Conservation (phyloP, 2,888 invertebrate species). For the Bellardia bayeri region DNA sequence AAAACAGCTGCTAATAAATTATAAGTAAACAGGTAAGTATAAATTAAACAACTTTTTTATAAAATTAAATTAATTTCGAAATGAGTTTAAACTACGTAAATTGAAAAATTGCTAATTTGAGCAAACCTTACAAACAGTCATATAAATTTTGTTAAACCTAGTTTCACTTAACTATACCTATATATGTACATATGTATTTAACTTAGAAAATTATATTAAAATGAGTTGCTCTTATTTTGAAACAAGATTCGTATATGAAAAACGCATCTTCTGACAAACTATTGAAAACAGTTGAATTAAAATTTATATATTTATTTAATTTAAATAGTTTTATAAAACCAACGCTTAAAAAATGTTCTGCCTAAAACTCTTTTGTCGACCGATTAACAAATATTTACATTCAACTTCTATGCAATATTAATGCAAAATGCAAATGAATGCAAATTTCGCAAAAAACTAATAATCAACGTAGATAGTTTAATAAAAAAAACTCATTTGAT, state of each 20-base stretch:
- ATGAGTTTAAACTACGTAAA: background rate
- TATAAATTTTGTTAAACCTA: too few relatives aligned
- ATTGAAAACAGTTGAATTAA: too few relatives aligned
- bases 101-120: too few relatives aligned
- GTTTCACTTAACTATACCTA: too few relatives aligned
- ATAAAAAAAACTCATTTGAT: constrained; percentile 50
- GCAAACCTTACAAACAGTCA: too few relatives aligned
- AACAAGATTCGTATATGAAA: too few relatives aligned
- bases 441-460: constrained; percentile 36
- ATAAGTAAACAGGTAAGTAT: background rate
- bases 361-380: background rate
- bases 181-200: too few relatives aligned
- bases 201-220: too few relatives aligned
- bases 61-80: background rate
- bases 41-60: constrained; percentile 4
- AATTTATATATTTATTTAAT: background rate
- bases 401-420: constrained; percentile 16
- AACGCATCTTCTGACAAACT: too few relatives aligned
- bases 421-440: constrained; percentile 45
- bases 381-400: constrained; percentile 27
- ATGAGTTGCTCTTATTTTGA: too few relatives aligned
- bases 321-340: background rate
- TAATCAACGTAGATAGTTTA: constrained; percentile 7
- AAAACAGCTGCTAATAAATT: constrained; percentile 19
- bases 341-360: background rate